phyloP scores from a whole-genome alignment of 2,113 vertebrate genomes.

The Camelus dromedarius region DNA sequence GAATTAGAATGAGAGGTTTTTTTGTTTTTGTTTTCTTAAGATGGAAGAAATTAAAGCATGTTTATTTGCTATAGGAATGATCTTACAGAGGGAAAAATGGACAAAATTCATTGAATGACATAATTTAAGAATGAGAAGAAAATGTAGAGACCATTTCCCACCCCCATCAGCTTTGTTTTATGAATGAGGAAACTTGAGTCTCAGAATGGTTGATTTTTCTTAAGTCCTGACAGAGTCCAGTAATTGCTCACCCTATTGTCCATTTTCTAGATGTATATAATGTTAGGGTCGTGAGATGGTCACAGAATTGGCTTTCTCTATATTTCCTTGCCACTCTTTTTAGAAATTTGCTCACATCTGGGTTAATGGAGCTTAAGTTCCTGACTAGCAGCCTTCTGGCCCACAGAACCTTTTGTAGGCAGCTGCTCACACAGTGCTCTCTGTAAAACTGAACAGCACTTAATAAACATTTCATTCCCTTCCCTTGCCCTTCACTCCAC shows the following conservation, averaged over 20 bases:
- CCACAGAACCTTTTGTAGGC: background rate
- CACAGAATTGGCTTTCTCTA: background rate
- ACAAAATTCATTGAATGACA: background rate
- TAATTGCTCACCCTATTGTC: background rate
- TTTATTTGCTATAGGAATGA: slow-evolving; percentile 6
- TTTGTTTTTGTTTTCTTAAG: background rate
- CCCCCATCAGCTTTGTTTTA: background rate
- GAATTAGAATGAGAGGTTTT: background rate
- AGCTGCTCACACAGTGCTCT: background rate
- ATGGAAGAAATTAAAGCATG: background rate
- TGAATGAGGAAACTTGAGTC: background rate
- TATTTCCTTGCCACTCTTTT: background rate
- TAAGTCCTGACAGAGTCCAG: background rate
- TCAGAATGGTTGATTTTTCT: slow-evolving; percentile 10
- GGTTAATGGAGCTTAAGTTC: background rate
- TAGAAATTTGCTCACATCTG: background rate
- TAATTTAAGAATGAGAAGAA: slow-evolving; percentile 40
- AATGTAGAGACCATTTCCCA: background rate
- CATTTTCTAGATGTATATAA: background rate
- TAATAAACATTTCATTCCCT: background rate
- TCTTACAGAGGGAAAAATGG: background rate
- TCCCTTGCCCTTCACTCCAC: background rate
- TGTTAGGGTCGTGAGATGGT: background rate
- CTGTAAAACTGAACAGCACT: background rate
- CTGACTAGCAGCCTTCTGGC: background rate